phyloP scores from a whole-genome alignment of 2,888 invertebrate species.

The Choreutis nemorana region DNA sequence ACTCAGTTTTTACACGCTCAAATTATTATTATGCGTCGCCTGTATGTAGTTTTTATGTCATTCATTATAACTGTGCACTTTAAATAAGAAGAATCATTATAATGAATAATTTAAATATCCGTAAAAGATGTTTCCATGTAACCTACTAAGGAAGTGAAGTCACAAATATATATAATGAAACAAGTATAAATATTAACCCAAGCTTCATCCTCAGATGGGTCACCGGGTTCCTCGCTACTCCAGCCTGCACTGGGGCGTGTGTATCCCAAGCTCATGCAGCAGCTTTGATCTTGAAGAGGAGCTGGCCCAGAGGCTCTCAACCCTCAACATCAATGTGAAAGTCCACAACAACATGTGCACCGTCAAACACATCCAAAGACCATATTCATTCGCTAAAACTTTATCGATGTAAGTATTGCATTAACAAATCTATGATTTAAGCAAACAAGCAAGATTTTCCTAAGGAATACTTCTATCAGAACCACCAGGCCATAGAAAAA shows the following conservation, averaged over 20 bases:
- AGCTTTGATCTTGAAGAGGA: conserved; percentile 58
- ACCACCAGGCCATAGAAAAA: too few relatives aligned
- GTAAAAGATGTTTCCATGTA: too few relatives aligned
- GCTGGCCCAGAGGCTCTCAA: conserved; percentile 32
- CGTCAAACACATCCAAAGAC: conserved; percentile 35
- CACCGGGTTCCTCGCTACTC: conserved; percentile 67
- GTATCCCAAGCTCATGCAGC: conserved; percentile 64
- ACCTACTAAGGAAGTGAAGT: too few relatives aligned
- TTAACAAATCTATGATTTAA: conserved; percentile 15
- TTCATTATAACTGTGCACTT: too few relatives aligned
- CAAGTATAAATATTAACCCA: background rate
- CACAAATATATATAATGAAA: too few relatives aligned
- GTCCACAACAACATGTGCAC: conserved; percentile 57
- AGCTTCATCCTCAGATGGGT: conserved; percentile 50
- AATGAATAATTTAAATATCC: too few relatives aligned
- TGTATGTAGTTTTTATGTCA: too few relatives aligned
- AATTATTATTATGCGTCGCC: too few relatives aligned
- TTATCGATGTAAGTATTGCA: conserved; percentile 47
- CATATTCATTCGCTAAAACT: conserved; percentile 50
- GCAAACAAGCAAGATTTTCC: conserved; percentile 12
- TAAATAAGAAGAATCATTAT: too few relatives aligned
- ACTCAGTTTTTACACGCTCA: too few relatives aligned
- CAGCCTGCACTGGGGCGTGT: conserved; percentile 66
- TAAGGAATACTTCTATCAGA: conserved; percentile 11
- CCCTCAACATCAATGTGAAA: conserved; percentile 35